These are phyloP conservation scores for Frieseomelitta varia DNA, from an alignment of 1,140 invertebrate genomes.

Conservation along the genomic window DNA sequence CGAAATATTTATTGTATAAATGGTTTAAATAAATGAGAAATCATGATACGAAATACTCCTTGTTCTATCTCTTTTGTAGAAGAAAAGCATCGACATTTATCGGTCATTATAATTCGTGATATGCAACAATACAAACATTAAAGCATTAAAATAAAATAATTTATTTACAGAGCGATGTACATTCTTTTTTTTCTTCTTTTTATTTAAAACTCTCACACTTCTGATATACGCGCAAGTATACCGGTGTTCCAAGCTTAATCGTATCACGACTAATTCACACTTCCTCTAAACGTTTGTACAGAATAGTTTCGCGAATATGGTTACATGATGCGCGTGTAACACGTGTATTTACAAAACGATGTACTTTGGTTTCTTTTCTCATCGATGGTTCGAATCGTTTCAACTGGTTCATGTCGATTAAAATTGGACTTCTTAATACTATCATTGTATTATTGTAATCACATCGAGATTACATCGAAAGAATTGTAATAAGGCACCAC, in stretches of 20 bases:
- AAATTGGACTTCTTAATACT: slow-evolving; percentile 34
- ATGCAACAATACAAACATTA: slow-evolving; percentile 44
- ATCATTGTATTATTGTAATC: slow-evolving; percentile 16
- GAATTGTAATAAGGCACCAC: slow-evolving; percentile 47
- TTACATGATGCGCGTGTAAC: slow-evolving; percentile 19
- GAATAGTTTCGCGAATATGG: slow-evolving; percentile 21
- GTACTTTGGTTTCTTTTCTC: background rate
- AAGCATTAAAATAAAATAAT: slow-evolving; percentile 58
- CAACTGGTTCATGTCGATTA: slow-evolving; percentile 17
- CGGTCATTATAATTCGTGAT: background rate
- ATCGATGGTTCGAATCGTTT: background rate
- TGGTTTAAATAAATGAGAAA: slow-evolving; percentile 20
- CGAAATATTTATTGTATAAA: slow-evolving; percentile 14
- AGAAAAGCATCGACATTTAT: slow-evolving; percentile 7
- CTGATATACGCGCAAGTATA: slow-evolving; percentile 35
- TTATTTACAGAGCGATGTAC: slow-evolving; percentile 53
- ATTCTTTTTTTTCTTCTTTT: slow-evolving; percentile 10
- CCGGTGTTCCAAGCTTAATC: slow-evolving; percentile 45
- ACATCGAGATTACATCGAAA: slow-evolving; percentile 32
- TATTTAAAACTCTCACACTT: slow-evolving; percentile 16
- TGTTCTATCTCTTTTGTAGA: background rate
- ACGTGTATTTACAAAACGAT: slow-evolving; percentile 43
- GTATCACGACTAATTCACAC: slow-evolving; percentile 29
- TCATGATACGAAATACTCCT: background rate
- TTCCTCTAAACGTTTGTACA: slow-evolving; percentile 41